Evolutionary conservation across 2,888 invertebrate species (phyloP), one percentile per base, ranked within the genome.

Genomic region (Cryptops parisi): DNA sequence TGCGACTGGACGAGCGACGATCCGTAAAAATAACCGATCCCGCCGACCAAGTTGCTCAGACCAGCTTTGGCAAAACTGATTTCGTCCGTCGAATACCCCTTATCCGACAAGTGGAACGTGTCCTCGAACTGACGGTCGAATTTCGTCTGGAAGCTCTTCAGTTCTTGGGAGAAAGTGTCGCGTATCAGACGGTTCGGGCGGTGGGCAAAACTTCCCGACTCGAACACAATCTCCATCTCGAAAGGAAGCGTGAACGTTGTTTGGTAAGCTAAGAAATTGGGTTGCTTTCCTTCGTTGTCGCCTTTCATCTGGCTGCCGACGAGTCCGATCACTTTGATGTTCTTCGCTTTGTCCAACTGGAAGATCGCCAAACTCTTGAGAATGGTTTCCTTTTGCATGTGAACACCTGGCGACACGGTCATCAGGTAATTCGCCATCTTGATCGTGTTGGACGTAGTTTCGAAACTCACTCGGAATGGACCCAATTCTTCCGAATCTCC

Each of bases 1-100:
- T 39, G 39, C 15, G 54, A 47, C 63, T 80, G 80, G 0, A 98
- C 97, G 45, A 82, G 73, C 0, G 91, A 86, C 0, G 81, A 77
- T 0, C 98, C 98, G 70, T 91, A 87, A 72, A 97, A 98, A 67
- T 96, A 97, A 0, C 98, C 97, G 55, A 99, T 82, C 1, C 96
- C 85, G 0, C 98, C 98, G 0, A 98, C 62, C 82, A 97, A 81
- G 68, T 96, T 97, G 56, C 94, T 90, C 47, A 97, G 67, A 0
- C 86, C 86, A 21, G 86, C 81, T 64, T 84, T 80, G 0, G 91
- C 96, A 67, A 86, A 81, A 55, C 83, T 79, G 15, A 79, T 75
- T 2, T 77, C 65, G 41, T 65, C 63, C 0, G 62, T 57, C 15
- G 61, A 61, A 57, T 67, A 65, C 24, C 84, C 84, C 65, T 86